Conservation (phyloP, 2,888 invertebrate genomes). For the Chloroclystis v-ata region DNA sequence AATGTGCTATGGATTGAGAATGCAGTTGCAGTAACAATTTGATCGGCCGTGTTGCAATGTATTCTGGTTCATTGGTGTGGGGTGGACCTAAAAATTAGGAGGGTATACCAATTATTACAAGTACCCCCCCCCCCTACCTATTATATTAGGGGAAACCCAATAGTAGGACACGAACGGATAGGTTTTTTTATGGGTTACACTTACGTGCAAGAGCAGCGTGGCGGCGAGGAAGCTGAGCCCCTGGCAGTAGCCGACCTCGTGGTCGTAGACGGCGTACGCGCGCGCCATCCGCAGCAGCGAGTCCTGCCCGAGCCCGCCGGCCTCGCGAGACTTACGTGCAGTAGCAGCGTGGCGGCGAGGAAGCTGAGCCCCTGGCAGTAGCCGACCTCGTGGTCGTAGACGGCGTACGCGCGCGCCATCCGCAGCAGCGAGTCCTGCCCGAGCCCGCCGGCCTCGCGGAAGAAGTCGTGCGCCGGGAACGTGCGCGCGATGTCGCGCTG, state of each 20-base stretch:
- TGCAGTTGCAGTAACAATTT: too few species aligned
- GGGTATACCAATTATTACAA: too few species aligned
- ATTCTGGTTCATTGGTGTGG: too few species aligned
- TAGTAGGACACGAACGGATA: too few species aligned
- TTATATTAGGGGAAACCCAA: too few species aligned
- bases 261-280: conserved; percentile 98
- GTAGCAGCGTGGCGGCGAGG: conserved; percentile 94
- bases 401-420: conserved; percentile 97
- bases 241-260: conserved; percentile 99
- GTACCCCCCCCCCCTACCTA: too few species aligned
- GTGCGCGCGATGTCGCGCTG: conserved; percentile 98
- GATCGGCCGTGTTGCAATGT: too few species aligned
- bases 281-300: conserved; percentile 96
- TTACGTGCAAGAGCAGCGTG: conserved; percentile 89
- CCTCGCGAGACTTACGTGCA: conserved; percentile 89
- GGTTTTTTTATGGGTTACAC: conserved; percentile 9
- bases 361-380: conserved; percentile 99
- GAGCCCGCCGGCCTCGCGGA: conserved; percentile 94
- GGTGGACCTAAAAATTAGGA: too few species aligned
- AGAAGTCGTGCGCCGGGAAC: conserved; percentile 99
- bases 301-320: conserved; percentile 96
- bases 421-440: conserved; percentile 98
- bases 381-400: conserved; percentile 97
- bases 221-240: conserved; percentile 98
- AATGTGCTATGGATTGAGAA: too few species aligned